Conservation (phyloP, 2,797 vertebrate genomes). For the Leptodactylus fallax region DNA sequence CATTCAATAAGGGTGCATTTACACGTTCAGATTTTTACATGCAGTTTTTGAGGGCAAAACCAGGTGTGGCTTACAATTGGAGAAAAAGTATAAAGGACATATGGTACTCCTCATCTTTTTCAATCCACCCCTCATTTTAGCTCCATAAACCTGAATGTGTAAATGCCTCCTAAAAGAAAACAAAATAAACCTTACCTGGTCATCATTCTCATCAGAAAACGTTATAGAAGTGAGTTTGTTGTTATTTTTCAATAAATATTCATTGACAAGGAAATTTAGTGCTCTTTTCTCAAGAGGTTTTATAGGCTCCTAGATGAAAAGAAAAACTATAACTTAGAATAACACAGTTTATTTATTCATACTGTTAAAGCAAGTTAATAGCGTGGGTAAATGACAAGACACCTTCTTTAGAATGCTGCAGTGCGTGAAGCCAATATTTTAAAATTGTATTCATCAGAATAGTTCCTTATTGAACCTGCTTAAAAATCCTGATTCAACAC, state of each 20-base stretch:
- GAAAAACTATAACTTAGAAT: neutral
- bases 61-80: too few relatives aligned
- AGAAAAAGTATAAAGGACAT: too few relatives aligned
- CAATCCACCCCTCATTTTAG: too few relatives aligned
- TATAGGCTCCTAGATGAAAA: constrained; percentile 87
- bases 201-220: constrained; percentile 99
- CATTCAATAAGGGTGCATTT: too few relatives aligned
- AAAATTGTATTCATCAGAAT: neutral
- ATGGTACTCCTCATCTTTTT: too few relatives aligned
- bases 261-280: constrained; percentile 99
- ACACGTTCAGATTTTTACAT: too few relatives aligned
- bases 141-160: too few relatives aligned
- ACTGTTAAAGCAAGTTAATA: neutral
- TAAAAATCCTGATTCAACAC: neutral
- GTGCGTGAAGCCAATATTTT: too few relatives aligned
- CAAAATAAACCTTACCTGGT: constrained; percentile 85
- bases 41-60: too few relatives aligned
- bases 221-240: constrained; percentile 98
- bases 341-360: neutral
- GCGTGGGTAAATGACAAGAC: too few relatives aligned
- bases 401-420: too few relatives aligned
- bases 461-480: neutral
- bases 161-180: neutral
- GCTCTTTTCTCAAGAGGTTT: constrained; percentile 99
- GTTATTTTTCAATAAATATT: constrained; percentile 98